These are phyloP conservation scores for Philaethria dido DNA, from an alignment of 2,888 invertebrate species.

Conservation along the genomic window DNA sequence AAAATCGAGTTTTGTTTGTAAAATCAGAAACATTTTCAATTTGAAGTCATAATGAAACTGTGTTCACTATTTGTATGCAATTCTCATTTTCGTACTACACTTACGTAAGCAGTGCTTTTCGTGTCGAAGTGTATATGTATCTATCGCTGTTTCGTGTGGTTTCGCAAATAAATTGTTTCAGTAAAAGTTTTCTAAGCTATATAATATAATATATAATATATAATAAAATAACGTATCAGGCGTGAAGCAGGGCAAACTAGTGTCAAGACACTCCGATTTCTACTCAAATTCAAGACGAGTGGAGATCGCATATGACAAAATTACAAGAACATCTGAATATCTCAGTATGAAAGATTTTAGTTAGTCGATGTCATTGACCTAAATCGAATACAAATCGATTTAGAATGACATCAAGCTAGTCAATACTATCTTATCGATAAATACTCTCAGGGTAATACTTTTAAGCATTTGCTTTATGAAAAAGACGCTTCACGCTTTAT, in stretches of 20 bases:
- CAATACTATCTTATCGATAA: not conserved
- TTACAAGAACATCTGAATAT: not conserved
- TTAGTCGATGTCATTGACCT: constrained; percentile 6
- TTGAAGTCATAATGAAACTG: constrained; percentile 24
- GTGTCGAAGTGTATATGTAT: not conserved
- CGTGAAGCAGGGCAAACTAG: no score
- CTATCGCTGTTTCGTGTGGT: not conserved
- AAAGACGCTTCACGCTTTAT: no score
- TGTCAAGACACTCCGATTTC: no score
- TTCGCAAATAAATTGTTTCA: not conserved
- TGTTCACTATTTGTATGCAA: constrained; percentile 27
- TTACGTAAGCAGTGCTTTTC: constrained; percentile 3
- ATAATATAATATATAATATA: not conserved
- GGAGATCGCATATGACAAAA: no score
- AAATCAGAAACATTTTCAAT: constrained; percentile 28
- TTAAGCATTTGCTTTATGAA: no score
- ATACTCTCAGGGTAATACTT: not conserved
- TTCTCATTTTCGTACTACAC: constrained; percentile 17
- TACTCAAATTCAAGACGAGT: no score
- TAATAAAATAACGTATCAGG: no score
- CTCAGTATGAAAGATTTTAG: not conserved
- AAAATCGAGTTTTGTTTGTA: constrained; percentile 22
- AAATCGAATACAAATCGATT: constrained; percentile 24
- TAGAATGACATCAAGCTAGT: constrained; percentile 13
- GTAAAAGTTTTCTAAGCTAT: not conserved